These are phyloP conservation scores for Uloborus plumipes DNA, from an alignment of 2,888 invertebrate genomes.

Conservation along the genomic window DNA sequence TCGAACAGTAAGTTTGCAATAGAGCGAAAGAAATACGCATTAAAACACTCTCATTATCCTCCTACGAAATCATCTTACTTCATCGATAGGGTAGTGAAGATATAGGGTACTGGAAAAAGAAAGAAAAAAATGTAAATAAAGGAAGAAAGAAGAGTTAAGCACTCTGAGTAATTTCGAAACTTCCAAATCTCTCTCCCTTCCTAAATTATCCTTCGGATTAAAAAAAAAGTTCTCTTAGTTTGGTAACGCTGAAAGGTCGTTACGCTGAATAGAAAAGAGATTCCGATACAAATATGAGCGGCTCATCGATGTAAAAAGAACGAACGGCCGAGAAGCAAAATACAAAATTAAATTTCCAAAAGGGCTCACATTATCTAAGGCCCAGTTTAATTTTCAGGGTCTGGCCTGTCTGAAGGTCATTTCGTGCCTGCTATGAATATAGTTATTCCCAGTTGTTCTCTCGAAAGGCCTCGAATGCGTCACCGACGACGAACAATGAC, in stretches of 20 bases:
- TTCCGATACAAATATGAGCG: background rate
- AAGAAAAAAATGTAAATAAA: too few species aligned
- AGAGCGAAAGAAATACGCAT: too few species aligned
- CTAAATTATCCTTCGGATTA: too few species aligned
- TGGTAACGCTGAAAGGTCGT: background rate
- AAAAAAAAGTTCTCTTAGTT: too few species aligned
- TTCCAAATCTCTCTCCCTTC: too few species aligned
- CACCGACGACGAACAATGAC: conserved; percentile 35
- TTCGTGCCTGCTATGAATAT: conserved; percentile 24
- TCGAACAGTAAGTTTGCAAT: too few species aligned
- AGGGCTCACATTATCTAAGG: conserved; percentile 1
- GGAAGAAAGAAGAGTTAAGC: too few species aligned
- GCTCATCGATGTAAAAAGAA: background rate
- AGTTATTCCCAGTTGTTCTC: conserved; percentile 44
- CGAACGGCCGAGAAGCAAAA: background rate
- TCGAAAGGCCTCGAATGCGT: conserved; percentile 36
- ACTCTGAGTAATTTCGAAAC: too few species aligned
- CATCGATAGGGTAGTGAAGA: too few species aligned
- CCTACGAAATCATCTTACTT: too few species aligned
- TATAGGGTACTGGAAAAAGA: too few species aligned
- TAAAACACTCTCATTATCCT: too few species aligned
- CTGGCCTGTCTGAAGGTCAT: conserved; percentile 34
- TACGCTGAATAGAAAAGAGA: background rate
- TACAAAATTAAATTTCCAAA: background rate
- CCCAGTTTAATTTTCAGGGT: conserved; percentile 27